Base-by-base conservation (phyloP, 2,113 vertebrate species). In the Aleadryas rufinucha region DNA sequence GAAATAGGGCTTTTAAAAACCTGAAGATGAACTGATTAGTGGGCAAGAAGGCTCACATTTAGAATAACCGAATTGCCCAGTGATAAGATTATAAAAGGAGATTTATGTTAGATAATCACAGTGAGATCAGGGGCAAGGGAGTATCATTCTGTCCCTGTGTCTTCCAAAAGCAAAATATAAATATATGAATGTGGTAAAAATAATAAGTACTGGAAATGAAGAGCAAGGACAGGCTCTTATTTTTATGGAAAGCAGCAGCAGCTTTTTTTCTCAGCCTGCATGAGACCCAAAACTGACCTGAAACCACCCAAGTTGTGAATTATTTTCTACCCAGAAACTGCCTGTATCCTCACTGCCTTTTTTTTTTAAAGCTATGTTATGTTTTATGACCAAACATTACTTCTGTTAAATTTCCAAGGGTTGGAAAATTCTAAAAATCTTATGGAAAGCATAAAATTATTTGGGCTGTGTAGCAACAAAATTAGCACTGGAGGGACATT, bases 161-260 rank as follows among this genome's bases (percentile, higher is more conserved):
- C 93, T 95, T 96, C 83, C 80, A 90, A 96, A 96, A 92, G 96
- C 96, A 96, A 96, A 95, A 96, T 96, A 60, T 90, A 94, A 96
- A 93, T 92, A 93, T 94, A 96, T 95, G 90, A 86, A 77, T 78
- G 65, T 37, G 18, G 89, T 41, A 41, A 85, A 91, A 90, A 85
- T 72, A 59, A 69, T 63, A 61, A 76, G 84, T 87, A 63, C 59
- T 44, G 45, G n/a, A 76, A 87, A 56, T 19, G 53, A 68, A 50
- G 91, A 95, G 72, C 72, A 89, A 90, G 72, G 86, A 66, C 76
- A 86, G 49, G 44, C 69, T 87, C 37, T 89, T 65, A 44, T 26
- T 68, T 59, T 54, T 93, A 95, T 71, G 69, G 53, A 91, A 94
- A 84, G 71, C 57, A 87, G 74, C 54, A 72, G 82, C 52, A 88